Evolutionary conservation across 1,140 invertebrate species (phyloP), one percentile per base, ranked within the genome.

Genomic region (Tetramorium alpestre): DNA sequence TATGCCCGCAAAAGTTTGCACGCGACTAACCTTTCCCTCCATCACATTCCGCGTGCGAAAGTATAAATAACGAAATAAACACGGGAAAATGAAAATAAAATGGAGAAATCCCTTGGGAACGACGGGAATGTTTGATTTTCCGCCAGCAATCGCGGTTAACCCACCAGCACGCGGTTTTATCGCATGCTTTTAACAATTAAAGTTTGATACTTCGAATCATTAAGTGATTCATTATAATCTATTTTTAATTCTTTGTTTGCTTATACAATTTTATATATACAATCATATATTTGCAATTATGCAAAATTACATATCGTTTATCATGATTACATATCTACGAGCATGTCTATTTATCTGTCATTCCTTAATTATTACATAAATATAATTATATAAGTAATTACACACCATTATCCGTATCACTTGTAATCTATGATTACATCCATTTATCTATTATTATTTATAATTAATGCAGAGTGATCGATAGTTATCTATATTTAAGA

Each of bases 1-100:
- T 44, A 38, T 41, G 18, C 8, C 5, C 33, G 64, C 8, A 38
- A 81, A 54, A 81, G 51, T 81, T 81, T 41, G 10, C 64, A 81
- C 47, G 25, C 41, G 4, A 25, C n/a, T 13, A 41, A 54, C 28
- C 7, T 62, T 62, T 18, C 75, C n/a, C 38, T 0, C 28, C 13
- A 22, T 7, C 13, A 8, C 33, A 13, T 13, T 13, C 22, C 56
- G 10, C 49, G 28, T 10, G 18, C 51, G 28, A 56, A 33, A 44
- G 22, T 49, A 44, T 28, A 56, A 70, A 81, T 81, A 81, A 70
- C 64, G 16, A 81, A 25, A 25, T 22, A 81, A 25, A 25, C 16
- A 69, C 33, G 33, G 33, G 33, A 25, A 70, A 70, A 44, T 58
- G 49, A 44, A 69, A 70, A 70, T 69, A 81, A 56, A 81, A 70